These are phyloP conservation scores for Tipula lateralis DNA, from an alignment of 2,888 invertebrate genomes.

Conservation along the genomic window DNA sequence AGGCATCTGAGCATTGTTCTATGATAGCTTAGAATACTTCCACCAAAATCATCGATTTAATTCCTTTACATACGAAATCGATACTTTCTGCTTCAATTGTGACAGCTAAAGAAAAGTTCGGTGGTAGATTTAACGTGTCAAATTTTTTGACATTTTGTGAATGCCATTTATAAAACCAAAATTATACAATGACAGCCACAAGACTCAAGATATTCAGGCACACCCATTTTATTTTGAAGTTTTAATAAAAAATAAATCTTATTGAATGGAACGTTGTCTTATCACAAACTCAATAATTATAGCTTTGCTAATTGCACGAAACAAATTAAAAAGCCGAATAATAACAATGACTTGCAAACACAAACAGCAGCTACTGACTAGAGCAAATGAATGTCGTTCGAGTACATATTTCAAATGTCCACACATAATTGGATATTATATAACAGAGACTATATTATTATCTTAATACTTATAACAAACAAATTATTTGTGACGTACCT, in stretches of 20 bases:
- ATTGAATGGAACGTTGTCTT: background rate
- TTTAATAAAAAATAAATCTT: background rate
- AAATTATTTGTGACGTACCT: slow-evolving; percentile 59
- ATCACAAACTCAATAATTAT: background rate
- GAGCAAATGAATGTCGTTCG: background rate
- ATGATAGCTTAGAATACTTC: too few relatives aligned
- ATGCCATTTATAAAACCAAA: background rate
- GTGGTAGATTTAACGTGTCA: too few relatives aligned
- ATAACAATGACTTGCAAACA: background rate
- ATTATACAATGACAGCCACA: background rate
- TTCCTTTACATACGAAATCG: too few relatives aligned
- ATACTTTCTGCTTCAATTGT: too few relatives aligned
- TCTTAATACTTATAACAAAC: background rate
- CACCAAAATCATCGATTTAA: too few relatives aligned
- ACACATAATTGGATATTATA: background rate
- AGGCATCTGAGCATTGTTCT: too few relatives aligned
- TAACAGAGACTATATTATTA: background rate
- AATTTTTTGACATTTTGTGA: too few relatives aligned
- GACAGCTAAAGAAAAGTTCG: too few relatives aligned
- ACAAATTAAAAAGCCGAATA: background rate
- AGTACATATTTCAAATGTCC: background rate
- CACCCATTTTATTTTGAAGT: background rate
- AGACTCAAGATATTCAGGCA: background rate
- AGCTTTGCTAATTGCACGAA: background rate
- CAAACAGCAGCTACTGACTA: background rate